phyloP scores from a whole-genome alignment of 1,140 invertebrate genomes.

The Cyclargus thomasi region DNA sequence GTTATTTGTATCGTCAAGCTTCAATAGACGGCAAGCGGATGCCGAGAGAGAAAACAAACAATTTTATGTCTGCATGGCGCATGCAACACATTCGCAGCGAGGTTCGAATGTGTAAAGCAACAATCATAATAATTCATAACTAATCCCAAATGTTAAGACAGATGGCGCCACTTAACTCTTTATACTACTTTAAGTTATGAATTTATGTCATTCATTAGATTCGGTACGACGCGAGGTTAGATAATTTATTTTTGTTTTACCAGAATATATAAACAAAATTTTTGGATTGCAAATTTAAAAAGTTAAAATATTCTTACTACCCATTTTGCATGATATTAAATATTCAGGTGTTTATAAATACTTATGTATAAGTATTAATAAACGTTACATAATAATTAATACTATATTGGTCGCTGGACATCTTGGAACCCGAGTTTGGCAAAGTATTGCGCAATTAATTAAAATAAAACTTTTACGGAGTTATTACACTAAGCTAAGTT shows the following conservation, averaged over 20 bases:
- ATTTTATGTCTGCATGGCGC: slow-evolving; percentile 24
- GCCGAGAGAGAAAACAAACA: slow-evolving; percentile 38
- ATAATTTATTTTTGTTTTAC: neutral
- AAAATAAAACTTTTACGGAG: neutral
- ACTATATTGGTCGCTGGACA: slow-evolving; percentile 9
- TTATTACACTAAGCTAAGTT: neutral
- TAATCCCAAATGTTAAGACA: slow-evolving; percentile 10
- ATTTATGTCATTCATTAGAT: neutral
- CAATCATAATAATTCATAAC: slow-evolving; percentile 20
- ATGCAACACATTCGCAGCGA: slow-evolving; percentile 20
- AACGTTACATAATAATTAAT: neutral
- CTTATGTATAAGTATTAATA: neutral
- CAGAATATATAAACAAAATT: neutral
- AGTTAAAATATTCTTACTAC: neutral
- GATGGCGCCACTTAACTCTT: neutral
- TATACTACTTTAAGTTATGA: no score
- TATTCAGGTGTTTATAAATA: neutral
- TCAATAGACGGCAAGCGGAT: slow-evolving; percentile 33
- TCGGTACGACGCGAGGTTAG: neutral
- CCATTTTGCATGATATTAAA: neutral
- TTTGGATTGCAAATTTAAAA: neutral
- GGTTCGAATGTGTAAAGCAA: slow-evolving; percentile 16
- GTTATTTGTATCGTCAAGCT: slow-evolving; percentile 24
- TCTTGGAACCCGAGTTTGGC: neutral
- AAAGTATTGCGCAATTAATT: neutral